These are phyloP conservation scores for Scylla paramamosain DNA, from an alignment of 1,140 invertebrate genomes.

Conservation along the genomic window DNA sequence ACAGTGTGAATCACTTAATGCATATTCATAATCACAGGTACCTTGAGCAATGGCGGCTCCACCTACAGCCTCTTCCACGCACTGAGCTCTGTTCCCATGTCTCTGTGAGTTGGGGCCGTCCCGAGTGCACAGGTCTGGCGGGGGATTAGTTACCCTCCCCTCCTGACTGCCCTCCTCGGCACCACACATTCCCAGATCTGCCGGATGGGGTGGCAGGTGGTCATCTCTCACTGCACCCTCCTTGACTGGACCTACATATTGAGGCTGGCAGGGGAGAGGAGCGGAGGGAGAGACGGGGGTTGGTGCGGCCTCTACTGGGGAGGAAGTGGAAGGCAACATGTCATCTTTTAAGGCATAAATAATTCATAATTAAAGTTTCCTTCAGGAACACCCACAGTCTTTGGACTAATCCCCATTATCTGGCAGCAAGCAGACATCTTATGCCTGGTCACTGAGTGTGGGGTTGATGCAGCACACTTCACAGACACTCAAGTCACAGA, in stretches of 20 bases:
- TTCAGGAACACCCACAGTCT: neutral
- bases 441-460: neutral
- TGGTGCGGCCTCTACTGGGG: slow-evolving; percentile 65
- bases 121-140: slow-evolving; percentile 61
- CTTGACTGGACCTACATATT: slow-evolving; percentile 41
- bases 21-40: slow-evolving; percentile 63
- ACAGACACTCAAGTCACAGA: neutral
- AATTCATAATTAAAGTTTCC: neutral
- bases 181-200: slow-evolving; percentile 51
- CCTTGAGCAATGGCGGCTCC: slow-evolving; percentile 57
- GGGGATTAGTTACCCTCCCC: slow-evolving; percentile 40
- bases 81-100: neutral
- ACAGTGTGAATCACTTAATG: slow-evolving; percentile 56
- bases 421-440: neutral
- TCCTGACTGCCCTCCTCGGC: slow-evolving; percentile 33
- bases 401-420: neutral
- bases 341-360: neutral
- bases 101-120: slow-evolving; percentile 6
- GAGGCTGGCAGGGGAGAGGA: slow-evolving; percentile 13
- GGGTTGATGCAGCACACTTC: neutral
- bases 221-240: slow-evolving; percentile 24
- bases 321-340: slow-evolving; percentile 70
- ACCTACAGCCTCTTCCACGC: slow-evolving; percentile 30
- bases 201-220: neutral
- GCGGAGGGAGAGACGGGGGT: slow-evolving; percentile 48